Base-by-base conservation (phyloP, 2,888 invertebrate genomes). In the Pollenia amentaria region DNA sequence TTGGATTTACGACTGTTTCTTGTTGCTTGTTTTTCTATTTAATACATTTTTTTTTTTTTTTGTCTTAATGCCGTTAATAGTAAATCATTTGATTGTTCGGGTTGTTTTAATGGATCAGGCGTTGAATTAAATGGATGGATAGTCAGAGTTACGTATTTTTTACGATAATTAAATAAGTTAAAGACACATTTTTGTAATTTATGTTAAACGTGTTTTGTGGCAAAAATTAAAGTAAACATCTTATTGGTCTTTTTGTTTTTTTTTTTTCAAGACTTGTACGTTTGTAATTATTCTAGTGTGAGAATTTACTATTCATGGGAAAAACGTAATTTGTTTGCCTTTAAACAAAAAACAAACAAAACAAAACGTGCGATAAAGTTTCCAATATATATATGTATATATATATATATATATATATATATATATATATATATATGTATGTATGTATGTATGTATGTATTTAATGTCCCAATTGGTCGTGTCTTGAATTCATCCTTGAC, bases 131-230 rank as follows among this genome's bases (percentile, higher is more conserved):
- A 6, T 40, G 21, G 12, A 12, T 55, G 44, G 29, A 6, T 29
- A 29, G 29, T 44, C 21, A 3, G 3, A 51, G 7, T 16, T 21
- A 44, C 12, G 42, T 21, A 44, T 73, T 70, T 83, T n/a, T 85
- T 81, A 81, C 60, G 77, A 85, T 77, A 85, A 85, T 85, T 80
- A 85, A 80, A 76, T 80, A 80, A 76, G 80, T 72, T 76, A 64
- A 72, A 70, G 79, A 57, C 64, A 85, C 76, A 75, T 80, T 80
- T 60, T 65, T 70, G 44, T 62, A 21, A 70, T 64, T 80, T 72
- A 53, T 70, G 44, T 6, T 11, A 69, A 51, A 80, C 72, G 72
- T 72, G 70, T 44, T 70, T 18, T 64, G 14, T 14, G 65, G 55
- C 29, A 18, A 1, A 78, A 78, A 60, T 18, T 12, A 4, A 57